Conservation (phyloP, 1,140 invertebrate species). For the Forficula auricularia region DNA sequence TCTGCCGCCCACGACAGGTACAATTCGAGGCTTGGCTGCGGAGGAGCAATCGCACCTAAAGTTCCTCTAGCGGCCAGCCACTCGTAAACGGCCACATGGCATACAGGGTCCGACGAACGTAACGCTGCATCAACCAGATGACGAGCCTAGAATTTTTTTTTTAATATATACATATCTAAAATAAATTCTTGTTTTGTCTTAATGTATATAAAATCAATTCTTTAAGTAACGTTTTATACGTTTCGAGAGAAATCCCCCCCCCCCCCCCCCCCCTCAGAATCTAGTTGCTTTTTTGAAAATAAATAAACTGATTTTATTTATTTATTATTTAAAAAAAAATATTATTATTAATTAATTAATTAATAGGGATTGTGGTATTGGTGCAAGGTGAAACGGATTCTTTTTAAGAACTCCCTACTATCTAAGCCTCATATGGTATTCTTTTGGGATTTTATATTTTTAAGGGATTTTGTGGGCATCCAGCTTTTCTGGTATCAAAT, state of each 20-base stretch:
- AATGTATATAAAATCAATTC: neutral
- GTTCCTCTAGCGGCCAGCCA: conserved; percentile 44
- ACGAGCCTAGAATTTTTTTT: neutral
- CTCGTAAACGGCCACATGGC: conserved; percentile 80
- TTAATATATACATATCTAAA: neutral
- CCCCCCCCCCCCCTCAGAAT: neutral
- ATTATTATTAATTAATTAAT: too few species aligned
- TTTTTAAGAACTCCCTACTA: too few species aligned
- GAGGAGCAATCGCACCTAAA: too few species aligned
- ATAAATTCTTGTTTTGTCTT: neutral
- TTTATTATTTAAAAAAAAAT: conserved; percentile 2
- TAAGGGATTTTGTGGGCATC: too few species aligned
- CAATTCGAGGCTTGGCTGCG: conserved; percentile 30
- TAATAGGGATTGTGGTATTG: too few species aligned
- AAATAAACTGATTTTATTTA: neutral
- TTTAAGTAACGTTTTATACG: neutral
- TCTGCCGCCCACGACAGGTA: conserved; percentile 48
- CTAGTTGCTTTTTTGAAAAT: neutral
- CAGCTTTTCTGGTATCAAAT: too few species aligned
- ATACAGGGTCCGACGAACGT: conserved; percentile 57
- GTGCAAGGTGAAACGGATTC: too few species aligned
- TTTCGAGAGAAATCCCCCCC: neutral
- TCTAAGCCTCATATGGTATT: too few species aligned
- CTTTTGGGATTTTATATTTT: too few species aligned
- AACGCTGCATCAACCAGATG: conserved; percentile 27